Conservation (phyloP, 2,797 vertebrate genomes). For the Mus spretus region DNA sequence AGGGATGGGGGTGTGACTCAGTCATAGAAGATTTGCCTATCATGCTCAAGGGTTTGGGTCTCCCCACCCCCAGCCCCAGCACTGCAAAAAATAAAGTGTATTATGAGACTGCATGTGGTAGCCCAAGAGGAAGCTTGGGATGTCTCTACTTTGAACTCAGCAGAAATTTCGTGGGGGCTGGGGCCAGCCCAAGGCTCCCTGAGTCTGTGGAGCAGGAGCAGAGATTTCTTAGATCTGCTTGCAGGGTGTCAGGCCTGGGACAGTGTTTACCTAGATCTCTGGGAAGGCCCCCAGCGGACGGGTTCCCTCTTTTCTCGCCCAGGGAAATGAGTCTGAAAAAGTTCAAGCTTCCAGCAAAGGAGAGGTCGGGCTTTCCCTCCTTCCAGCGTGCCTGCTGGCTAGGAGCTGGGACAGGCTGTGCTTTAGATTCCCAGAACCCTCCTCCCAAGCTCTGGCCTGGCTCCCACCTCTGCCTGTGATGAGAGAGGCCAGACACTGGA, state of each 20-base stretch:
- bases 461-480: constrained; percentile 61
- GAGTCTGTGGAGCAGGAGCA: neutral
- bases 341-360: neutral
- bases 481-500: constrained; percentile 68
- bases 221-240: neutral
- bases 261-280: neutral
- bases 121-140: no score
- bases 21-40: neutral
- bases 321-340: neutral
- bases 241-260: neutral
- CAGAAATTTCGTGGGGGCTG: neutral
- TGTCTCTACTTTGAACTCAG: neutral
- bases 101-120: rapidly evolving
- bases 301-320: neutral
- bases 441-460: constrained; percentile 3
- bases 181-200: neutral
- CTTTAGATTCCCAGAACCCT: neutral
- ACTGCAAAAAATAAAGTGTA: neutral
- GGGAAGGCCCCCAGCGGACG: neutral
- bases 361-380: neutral
- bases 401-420: neutral
- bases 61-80: neutral
- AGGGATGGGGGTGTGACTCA: neutral
- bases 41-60: neutral
- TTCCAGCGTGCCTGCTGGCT: neutral